These are phyloP conservation scores for Bombus picipes DNA, from an alignment of 1,140 invertebrate species.

Conservation along the genomic window DNA sequence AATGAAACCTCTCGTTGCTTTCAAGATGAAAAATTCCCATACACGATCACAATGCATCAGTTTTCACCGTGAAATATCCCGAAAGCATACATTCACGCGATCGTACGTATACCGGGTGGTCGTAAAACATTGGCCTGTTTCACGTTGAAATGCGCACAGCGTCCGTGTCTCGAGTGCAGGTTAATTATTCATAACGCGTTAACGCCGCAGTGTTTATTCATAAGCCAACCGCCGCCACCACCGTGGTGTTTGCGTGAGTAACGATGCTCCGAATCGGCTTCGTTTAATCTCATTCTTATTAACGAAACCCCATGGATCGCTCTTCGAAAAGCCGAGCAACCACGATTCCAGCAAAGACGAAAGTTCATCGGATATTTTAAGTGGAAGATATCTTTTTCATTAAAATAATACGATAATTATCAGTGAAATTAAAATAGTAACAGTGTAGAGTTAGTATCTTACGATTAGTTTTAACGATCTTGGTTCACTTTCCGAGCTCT, in stretches of 20 bases:
- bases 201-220: conserved; percentile 39
- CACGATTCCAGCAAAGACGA: too few species aligned
- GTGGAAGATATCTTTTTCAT: neutral
- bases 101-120: neutral
- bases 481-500: too few species aligned
- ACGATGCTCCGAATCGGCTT: neutral
- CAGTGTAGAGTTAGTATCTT: neutral
- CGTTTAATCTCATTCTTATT: conserved; percentile 36
- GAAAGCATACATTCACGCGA: neutral
- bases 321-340: too few species aligned
- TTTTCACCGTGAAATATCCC: neutral
- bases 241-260: neutral
- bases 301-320: neutral
- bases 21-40: neutral
- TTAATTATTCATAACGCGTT: conserved; percentile 48
- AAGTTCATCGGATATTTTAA: neutral
- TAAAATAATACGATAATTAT: neutral
- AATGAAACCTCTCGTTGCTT: neutral
- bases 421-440: neutral
- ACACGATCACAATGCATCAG: neutral
- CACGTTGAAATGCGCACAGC: neutral
- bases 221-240: neutral
- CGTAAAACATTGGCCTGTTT: neutral
- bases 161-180: conserved; percentile 18
- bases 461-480: too few species aligned